Conservation (phyloP, 2,113 vertebrate genomes). For the Micromys minutus region DNA sequence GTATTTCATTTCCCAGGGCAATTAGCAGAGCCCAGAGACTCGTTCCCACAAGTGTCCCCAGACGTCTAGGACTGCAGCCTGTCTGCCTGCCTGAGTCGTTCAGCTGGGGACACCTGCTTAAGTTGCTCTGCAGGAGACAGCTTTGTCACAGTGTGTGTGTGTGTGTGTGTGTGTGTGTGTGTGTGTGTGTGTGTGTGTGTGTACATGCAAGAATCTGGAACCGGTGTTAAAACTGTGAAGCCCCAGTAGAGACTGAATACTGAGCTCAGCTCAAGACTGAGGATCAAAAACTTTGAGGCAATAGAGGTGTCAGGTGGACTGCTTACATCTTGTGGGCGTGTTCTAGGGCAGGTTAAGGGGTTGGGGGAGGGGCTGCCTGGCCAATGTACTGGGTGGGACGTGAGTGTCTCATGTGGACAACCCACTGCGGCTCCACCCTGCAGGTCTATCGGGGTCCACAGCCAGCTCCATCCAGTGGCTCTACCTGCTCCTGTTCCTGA, state of each 20-base stretch:
- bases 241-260: not conserved
- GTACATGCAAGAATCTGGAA: rapidly evolving
- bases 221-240: rapidly evolving
- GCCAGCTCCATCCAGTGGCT: not conserved
- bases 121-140: too few relatives aligned
- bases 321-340: not conserved
- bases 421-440: not conserved
- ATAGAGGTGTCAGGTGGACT: too few relatives aligned
- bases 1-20: not conserved
- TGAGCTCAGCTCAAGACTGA: not conserved
- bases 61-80: not conserved
- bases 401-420: too few relatives aligned
- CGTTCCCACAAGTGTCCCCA: not conserved
- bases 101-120: not conserved
- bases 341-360: not conserved
- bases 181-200: too few relatives aligned
- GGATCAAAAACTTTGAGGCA: rapidly evolving
- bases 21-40: rapidly evolving
- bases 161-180: too few relatives aligned
- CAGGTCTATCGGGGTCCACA: not conserved
- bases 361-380: not conserved
- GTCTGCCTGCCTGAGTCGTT: not conserved
- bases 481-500: not conserved
- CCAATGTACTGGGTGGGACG: not conserved
- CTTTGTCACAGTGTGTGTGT: not conserved